These are phyloP conservation scores for Petrocephalus zakoni DNA, from an alignment of 2,113 vertebrate genomes.

Conservation along the genomic window DNA sequence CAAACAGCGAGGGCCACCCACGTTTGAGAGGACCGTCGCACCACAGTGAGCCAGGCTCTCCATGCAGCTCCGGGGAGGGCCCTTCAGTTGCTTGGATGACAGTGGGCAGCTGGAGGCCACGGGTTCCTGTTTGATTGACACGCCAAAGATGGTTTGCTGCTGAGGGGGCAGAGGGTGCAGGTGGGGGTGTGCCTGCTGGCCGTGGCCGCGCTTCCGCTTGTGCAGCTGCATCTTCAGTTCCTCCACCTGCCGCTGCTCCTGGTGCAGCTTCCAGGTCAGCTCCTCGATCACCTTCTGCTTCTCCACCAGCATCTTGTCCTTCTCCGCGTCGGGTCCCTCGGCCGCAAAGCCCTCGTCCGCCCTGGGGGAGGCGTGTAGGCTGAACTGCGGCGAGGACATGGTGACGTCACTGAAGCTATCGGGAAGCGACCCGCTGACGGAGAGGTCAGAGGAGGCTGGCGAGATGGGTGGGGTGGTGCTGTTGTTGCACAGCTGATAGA, in stretches of 20 bases:
- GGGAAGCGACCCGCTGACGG: constrained; percentile 79
- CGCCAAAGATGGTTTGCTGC: constrained; percentile 70
- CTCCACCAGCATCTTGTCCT: constrained; percentile 97
- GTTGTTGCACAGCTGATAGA: constrained; percentile 87
- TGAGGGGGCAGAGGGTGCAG: constrained; percentile 44
- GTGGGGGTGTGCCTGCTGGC: constrained; percentile 50
- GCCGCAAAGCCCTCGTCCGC: constrained; percentile 72
- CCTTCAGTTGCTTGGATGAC: constrained; percentile 64
- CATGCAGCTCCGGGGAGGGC: constrained; percentile 51
- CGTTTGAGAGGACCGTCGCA: constrained; percentile 45
- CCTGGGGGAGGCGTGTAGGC: constrained; percentile 72
- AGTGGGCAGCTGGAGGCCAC: constrained; percentile 78
- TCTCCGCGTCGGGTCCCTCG: constrained; percentile 81
- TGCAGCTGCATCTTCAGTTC: constrained; percentile 90
- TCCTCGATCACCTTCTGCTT: constrained; percentile 98
- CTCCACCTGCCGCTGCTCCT: constrained; percentile 91
- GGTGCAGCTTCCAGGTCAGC: constrained; percentile 91
- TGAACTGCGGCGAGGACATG: constrained; percentile 78
- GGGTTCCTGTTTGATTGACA: constrained; percentile 85
- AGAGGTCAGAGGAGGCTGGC: constrained; percentile 88
- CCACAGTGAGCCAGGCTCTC: constrained; percentile 63
- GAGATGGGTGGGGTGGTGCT: constrained; percentile 92
- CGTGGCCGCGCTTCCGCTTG: constrained; percentile 73
- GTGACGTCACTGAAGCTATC: constrained; percentile 88
- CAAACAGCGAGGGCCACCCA: constrained; percentile 59